Evolutionary conservation across 2,888 invertebrate species (phyloP), one percentile per base, ranked within the genome.

Genomic region (Drosophila neonasuta): DNA sequence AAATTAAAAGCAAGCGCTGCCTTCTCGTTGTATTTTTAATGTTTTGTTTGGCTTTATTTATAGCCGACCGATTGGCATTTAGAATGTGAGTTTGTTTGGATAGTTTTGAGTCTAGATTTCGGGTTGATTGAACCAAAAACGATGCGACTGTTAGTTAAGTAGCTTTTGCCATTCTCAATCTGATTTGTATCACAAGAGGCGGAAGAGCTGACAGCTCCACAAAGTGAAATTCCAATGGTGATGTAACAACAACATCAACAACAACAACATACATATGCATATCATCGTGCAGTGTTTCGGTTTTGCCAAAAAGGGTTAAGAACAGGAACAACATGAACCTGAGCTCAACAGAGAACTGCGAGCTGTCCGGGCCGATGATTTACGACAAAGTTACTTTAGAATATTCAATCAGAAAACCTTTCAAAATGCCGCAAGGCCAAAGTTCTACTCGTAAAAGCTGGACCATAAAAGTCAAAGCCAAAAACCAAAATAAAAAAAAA

Each of bases 371-470:
- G 42, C 46, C 57, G 17, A 71, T 83, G 84, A 84, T 84, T 87
- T 84, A 84, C 86, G 87, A 74, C 71, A 56, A 86, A 73, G 61
- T 72, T 71, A 71, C 79, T 74, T 74, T 67, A 79, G 81, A 80
- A 82, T 86, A 82, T 84, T 82, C 82, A 82, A 82, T 82, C 86
- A 82, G 67, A 68, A 65, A 83, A 76, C 71, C 79, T 85, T 74
- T 82, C 71, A 73, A 80, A 82, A 85, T 74, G 83, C 83, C 83
- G 83, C 83, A 87, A 87, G 83, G 83, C 81, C 86, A 82, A 74
- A 86, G 78, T 75, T 72, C 68, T 73, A 59, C 60, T 66, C 69
- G 32, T 63, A 69, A 63, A 70, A 70, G 46, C 62, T 71, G 63
- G 50, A 59, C 80, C 74, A 85, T 74, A 74, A 77, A 77, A 69